A percentile compares a stretch with the other conserved stretches of the same genome.
phyloP scores from a whole-genome alignment of 2,888 invertebrate genomes.

The Agrotis ipsilon region DNA sequence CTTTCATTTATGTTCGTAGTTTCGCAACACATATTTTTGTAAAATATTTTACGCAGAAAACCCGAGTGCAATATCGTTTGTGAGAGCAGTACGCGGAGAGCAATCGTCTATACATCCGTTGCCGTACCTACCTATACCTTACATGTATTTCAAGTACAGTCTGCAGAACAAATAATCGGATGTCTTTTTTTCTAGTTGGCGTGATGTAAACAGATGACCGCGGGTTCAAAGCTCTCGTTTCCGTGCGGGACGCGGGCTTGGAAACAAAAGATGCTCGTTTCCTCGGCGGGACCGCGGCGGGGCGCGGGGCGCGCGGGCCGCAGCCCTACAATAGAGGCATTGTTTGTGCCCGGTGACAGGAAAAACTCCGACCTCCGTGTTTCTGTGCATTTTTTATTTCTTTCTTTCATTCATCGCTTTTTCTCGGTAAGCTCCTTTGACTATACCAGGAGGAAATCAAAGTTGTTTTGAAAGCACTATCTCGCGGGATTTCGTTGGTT shows the following conservation, averaged over 20 bases:
- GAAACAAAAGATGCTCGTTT: constrained; percentile 91
- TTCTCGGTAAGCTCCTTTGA: constrained; percentile 87
- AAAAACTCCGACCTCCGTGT: constrained; percentile 91
- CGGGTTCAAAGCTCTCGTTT: constrained; percentile 87
- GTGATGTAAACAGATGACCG: constrained; percentile 89
- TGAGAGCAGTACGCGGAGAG: constrained; percentile 9
- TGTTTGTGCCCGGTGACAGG: constrained; percentile 91
- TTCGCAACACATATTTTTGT: constrained; percentile 15
- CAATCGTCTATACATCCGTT: constrained; percentile 30
- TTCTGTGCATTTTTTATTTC: constrained; percentile 90
- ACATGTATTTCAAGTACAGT: constrained; percentile 48
- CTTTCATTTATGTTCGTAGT: not conserved
- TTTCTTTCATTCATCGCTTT: constrained; percentile 79
- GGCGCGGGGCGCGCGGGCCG: constrained; percentile 69
- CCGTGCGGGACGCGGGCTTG: constrained; percentile 80
- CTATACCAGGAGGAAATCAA: constrained; percentile 84
- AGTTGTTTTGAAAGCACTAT: constrained; percentile 82
- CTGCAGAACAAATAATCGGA: constrained; percentile 75
- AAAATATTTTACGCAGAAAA: constrained; percentile 36
- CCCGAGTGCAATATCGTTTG: constrained; percentile 23
- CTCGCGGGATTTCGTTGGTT: constrained; percentile 66
- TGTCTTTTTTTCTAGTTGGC: constrained; percentile 82
- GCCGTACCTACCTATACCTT: constrained; percentile 6
- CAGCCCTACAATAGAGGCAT: constrained; percentile 86
- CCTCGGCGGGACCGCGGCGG: constrained; percentile 80